phyloP scores from a whole-genome alignment of 2,797 vertebrate genomes.

The Protonibea diacanthus region DNA sequence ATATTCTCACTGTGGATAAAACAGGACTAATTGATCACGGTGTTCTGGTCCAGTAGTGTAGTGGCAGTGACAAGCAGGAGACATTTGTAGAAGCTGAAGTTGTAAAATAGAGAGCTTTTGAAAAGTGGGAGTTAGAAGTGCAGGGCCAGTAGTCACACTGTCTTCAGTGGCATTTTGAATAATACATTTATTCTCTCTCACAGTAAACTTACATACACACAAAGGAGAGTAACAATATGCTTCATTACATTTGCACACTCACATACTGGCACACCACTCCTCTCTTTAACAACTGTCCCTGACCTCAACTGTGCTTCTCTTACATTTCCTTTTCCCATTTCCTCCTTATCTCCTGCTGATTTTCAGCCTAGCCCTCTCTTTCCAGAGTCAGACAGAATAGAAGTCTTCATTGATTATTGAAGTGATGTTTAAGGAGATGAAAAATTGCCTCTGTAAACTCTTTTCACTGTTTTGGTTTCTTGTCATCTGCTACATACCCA shows the following conservation, averaged over 20 bases:
- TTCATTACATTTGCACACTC: neutral
- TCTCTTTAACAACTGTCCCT: conserved; percentile 54
- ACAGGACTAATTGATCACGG: conserved; percentile 6
- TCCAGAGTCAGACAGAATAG: conserved; percentile 26
- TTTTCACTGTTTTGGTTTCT: neutral
- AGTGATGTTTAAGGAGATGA: neutral
- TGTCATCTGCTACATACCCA: neutral
- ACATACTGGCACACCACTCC: neutral
- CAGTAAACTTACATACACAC: neutral
- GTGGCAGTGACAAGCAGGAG: neutral
- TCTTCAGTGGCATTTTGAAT: neutral
- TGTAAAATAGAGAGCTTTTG: neutral
- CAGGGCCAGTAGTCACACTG: neutral
- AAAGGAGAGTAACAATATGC: neutral
- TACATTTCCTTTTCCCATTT: conserved; percentile 55
- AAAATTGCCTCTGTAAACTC: neutral
- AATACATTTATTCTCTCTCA: neutral
- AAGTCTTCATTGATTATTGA: conserved; percentile 4
- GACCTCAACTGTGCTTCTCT: conserved; percentile 42
- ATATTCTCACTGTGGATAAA: conserved; percentile 20
- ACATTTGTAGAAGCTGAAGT: neutral
- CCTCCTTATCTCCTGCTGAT: conserved; percentile 30
- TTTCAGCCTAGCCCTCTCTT: conserved; percentile 1
- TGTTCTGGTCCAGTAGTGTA: neutral
- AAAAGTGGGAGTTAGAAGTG: neutral